Evolutionary conservation across 2,888 invertebrate genomes (phyloP), one percentile per base, ranked within the genome.

Genomic region (Troides oblongomaculatus): DNA sequence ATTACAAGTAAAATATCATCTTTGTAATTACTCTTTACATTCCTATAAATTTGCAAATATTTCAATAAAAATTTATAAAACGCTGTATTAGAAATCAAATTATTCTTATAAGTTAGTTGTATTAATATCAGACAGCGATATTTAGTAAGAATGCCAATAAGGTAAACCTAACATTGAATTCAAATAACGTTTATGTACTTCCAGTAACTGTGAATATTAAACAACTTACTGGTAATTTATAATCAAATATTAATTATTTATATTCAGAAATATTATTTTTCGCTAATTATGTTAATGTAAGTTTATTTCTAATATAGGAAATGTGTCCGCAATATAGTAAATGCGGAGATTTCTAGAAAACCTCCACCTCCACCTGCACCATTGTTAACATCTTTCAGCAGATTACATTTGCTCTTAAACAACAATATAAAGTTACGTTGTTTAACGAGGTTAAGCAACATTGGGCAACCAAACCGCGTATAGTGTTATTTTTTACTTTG

Each of bases 331-430:
- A 39, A 5, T 30, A 3, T 30, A 30, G 30, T 30, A 30, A 30
- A 30, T 30, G 30, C 0, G 30, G 30, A 30, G 7, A 39, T 39
- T 39, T 39, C 7, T 39, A 39, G 8, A 39, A 39, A 39, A 39
- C 10, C 10, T 10, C 8, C 36, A 6, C 36, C 36, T 59, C 50
- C 46, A 61, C 66, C 36, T 66, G 60, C 53, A 36, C 21, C 53
- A n/a, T 18, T 58, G 17, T 53, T 61, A 60, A 53, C 53, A 66
- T 53, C 61, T 66, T 66, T 53, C 53, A 61, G 61, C 66, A 53
- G 60, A 61, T 61, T 61, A 66, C 30, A 36, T 61, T 66, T 25
- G 66, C 61, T 66, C 61, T 66, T 61, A 50, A 30, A 60, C 66
- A 66, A 66, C 60, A 66, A 30, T 46, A 50, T 65, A 59, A 57